Evolutionary conservation across 1,140 invertebrate genomes (phyloP).

Genomic region (Apis cerana): DNA sequence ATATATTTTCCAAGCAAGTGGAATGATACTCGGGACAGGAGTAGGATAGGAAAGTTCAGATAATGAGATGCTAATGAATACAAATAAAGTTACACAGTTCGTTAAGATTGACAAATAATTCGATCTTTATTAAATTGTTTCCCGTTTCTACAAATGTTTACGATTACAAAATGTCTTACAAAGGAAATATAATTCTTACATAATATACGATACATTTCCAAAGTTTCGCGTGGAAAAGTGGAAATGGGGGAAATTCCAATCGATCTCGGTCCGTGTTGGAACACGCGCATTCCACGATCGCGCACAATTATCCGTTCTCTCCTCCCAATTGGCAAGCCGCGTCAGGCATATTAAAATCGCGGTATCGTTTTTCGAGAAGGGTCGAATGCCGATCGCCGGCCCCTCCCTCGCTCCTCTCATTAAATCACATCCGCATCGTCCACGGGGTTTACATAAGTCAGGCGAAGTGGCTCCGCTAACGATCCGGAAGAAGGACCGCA

Average conservation of each 20-base stretch:
- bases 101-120: no score
- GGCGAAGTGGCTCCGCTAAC: constrained; percentile 68
- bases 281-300: not conserved
- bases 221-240: no score
- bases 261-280: not conserved
- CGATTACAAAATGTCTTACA: no score
- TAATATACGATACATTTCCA: no score
- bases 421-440: constrained; percentile 64
- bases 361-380: not conserved
- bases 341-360: not conserved
- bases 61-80: no score
- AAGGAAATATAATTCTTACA: no score
- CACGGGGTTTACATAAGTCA: constrained; percentile 68
- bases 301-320: not conserved
- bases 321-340: not conserved
- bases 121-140: no score
- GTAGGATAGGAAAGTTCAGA: no score
- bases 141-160: no score
- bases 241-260: not conserved
- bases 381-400: constrained; percentile 8
- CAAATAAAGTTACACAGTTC: no score
- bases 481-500: constrained; percentile 71
- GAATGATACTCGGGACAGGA: no score
- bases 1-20: no score
- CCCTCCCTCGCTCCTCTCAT: constrained; percentile 47